Base-by-base conservation (phyloP, 2,888 invertebrate genomes). In the Lacanobia oleracea region DNA sequence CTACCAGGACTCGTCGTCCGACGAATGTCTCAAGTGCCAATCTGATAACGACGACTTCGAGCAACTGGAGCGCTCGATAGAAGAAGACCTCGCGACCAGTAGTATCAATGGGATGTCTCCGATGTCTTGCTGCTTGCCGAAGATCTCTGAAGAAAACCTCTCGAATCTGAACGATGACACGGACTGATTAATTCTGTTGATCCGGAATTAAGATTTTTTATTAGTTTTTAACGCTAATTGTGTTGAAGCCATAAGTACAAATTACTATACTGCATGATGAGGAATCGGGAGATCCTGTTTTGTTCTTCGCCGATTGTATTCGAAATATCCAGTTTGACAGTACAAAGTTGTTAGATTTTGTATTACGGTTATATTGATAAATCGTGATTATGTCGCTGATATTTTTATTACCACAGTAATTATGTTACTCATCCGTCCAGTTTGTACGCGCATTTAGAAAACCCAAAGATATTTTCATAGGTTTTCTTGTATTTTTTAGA, bases 1-100 rank as follows among this genome's bases (percentile, higher is more conserved):
- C 71, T 95, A 95, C 85, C 94, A 95, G 70, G 95, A 96, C 71
- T 95, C 95, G 0, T 95, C 95, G 0, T 95, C 95, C 1, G 95
- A 96, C 48, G 95, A 96, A 73, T 94, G 94, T 77, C 77, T 94
- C 65, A 93, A 91, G 73, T 93, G 93, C 75, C 91, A 91, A 62
- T 61, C 63, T 10, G 94, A 94, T 0, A 87, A 81, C 69, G 95
- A 95, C 64, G 95, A 95, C 63, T 96, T 96, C 68, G 95, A 95
- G 69, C 72, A 88, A 5, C 79, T 95, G 0, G 95, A 96, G 83
- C 84, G 89, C 63, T 91, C 92, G 80, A 95, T 96, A 7, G 95
- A 95, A 67, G 91, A 92, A 61, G 94, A 94, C 37, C 70, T 94
- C 0, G 91, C 92, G 0, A 90, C 81, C 33, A 68, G 57, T 9